Evolutionary conservation across 2,113 vertebrate genomes (phyloP).

Genomic region (Pavo muticus): DNA sequence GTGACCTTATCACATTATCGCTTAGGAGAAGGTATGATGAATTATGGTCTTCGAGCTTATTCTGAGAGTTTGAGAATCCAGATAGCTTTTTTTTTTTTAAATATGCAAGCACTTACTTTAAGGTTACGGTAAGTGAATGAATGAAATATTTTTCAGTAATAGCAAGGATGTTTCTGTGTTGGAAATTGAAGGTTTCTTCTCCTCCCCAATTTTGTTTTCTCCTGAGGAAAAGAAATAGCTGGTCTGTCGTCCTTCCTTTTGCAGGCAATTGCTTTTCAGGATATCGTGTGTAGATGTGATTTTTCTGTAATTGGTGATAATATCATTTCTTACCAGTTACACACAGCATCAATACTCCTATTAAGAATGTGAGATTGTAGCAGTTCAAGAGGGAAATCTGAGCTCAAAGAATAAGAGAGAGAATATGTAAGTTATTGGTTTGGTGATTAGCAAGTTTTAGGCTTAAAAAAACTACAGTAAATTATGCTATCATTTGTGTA

Average conservation of each 20-base stretch:
- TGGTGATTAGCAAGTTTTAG: not conserved
- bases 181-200: not conserved
- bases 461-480: not conserved
- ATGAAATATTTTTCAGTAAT: not conserved
- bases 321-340: not conserved
- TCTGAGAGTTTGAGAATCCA: not conserved
- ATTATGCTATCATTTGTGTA: not conserved
- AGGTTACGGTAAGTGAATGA: not conserved
- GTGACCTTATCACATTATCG: not conserved
- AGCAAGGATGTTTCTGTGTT: not conserved
- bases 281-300: not conserved
- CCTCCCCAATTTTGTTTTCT: not conserved
- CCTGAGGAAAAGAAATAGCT: not conserved
- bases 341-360: not conserved
- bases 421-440: not conserved
- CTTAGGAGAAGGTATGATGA: not conserved
- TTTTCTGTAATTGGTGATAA: not conserved
- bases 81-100: not conserved
- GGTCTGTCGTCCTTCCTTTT: not conserved
- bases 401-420: not conserved
- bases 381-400: not conserved
- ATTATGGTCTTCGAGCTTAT: not conserved
- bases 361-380: not conserved
- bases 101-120: not conserved
- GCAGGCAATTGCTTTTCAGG: not conserved